These are phyloP conservation scores for Papilio helenus DNA, from an alignment of 1,140 invertebrate species.

Conservation along the genomic window DNA sequence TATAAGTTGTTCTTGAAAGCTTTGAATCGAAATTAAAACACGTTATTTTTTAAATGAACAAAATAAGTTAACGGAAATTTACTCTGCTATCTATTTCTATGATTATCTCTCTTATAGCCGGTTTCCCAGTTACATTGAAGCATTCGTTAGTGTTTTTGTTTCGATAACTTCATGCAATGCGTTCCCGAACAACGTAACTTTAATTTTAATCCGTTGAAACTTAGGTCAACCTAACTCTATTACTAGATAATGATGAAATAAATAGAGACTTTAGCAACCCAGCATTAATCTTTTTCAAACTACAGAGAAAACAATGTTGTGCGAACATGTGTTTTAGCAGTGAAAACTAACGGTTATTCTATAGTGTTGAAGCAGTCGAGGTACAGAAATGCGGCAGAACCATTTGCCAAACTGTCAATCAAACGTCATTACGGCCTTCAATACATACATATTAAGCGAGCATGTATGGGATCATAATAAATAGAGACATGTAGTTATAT, in stretches of 20 bases:
- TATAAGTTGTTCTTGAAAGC: neutral
- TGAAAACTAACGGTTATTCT: slow-evolving; percentile 8
- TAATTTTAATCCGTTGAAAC: no score
- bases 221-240: no score
- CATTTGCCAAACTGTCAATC: slow-evolving; percentile 2
- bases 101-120: no score
- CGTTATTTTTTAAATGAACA: neutral
- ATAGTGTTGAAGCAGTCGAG: neutral
- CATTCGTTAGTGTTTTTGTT: no score
- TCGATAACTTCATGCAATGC: no score
- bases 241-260: no score
- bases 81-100: no score
- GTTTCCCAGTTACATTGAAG: no score
- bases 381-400: neutral
- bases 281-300: neutral
- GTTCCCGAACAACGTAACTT: no score
- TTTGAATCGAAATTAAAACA: neutral
- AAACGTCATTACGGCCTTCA: neutral
- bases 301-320: neutral
- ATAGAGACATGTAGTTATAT: neutral
- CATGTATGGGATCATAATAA: neutral
- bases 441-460: neutral
- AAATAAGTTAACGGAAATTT: neutral
- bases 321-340: neutral
- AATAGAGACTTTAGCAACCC: no score